These are phyloP conservation scores for Bombus soroeensis DNA, from an alignment of 1,140 invertebrate species.

Conservation along the genomic window DNA sequence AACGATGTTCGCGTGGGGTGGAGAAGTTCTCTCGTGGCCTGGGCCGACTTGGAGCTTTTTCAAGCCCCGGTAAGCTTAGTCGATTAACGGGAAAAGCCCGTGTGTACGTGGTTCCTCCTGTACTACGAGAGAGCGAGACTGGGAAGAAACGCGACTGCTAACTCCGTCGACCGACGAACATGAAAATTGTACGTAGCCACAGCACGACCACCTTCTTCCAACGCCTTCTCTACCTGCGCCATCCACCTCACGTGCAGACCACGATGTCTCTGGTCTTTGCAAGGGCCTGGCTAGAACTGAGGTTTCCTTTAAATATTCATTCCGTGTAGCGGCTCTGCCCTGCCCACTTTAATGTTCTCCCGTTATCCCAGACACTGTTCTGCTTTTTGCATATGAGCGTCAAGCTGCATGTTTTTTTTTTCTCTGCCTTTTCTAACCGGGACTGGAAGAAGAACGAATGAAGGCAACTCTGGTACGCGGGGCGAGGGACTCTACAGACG, in stretches of 20 bases:
- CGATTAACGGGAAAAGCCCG: conserved; percentile 43
- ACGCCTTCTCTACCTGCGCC: conserved; percentile 26
- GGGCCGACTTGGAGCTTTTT: conserved; percentile 40
- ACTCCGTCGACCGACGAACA: conserved; percentile 16
- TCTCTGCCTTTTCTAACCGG: not conserved
- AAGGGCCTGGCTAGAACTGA: conserved; percentile 37
- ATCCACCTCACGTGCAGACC: conserved; percentile 59
- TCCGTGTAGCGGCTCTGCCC: conserved; percentile 61
- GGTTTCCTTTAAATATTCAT: conserved; percentile 75
- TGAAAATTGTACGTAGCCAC: conserved; percentile 43
- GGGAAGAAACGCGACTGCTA: not conserved
- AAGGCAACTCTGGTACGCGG: not conserved
- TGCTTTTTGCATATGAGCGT: conserved; percentile 69
- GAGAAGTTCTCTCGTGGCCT: conserved; percentile 1
- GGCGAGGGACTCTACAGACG: not conserved
- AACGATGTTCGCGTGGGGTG: not conserved
- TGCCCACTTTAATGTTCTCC: conserved; percentile 70
- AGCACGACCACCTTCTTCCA: conserved; percentile 33
- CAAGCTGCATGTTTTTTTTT: not conserved
- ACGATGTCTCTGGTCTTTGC: conserved; percentile 56
- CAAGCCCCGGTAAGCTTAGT: conserved; percentile 25
- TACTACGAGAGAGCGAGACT: not conserved
- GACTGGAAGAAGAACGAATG: conserved; percentile 18
- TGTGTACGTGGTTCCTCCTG: conserved; percentile 1
- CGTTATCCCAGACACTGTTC: conserved; percentile 71